Base-by-base conservation (phyloP, 2,113 vertebrate genomes). In the Vidua chalybeata region DNA sequence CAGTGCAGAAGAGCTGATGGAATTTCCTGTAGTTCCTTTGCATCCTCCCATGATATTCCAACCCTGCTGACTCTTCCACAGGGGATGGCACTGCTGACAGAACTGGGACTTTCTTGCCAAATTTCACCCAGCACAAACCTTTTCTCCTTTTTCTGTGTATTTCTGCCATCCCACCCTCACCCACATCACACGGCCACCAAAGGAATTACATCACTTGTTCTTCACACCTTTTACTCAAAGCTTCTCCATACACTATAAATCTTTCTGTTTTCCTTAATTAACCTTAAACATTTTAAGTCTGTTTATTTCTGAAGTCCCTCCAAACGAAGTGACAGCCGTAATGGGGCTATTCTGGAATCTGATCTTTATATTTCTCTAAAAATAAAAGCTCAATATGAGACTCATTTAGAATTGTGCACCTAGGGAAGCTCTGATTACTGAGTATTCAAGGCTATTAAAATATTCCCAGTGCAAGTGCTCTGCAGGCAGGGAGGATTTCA, bases 321-420 rank as follows among this genome's bases (percentile, higher is more conserved):
- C 11, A 49, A 77, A 84, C 9, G 56, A 67, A 86, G 52, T 91
- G 95, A 87, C 93, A 96, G 79, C 61, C 1, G 0, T 54, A 35
- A 35, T 31, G 26, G 24, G 54, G 87, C 94, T 90, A 77, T 85
- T 95, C 94, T 85, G 79, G 92, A 80, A 77, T 48, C 87, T 85
- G 84, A 84, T 94, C 78, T 28, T 94, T 92, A 72, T 72, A 89
- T 97, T 96, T 77, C 82, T 85, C 90, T 96, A 94, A 96, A 97
- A 95, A 93, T 89, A 92, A 95, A 90, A 94, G 82, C 90, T 92
- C 59, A n/a, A 55, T 87, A 62, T 69, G 89, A 80, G 73, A 80
- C 80, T 93, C 72, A 96, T 94, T 95, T 94, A 75, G 71, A 93
- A 56, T 11, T n/a, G 39, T 94, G 92, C 92, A 94, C 94, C 93